Conservation (phyloP, 1,140 invertebrate genomes). For the Anastatus disparis region DNA sequence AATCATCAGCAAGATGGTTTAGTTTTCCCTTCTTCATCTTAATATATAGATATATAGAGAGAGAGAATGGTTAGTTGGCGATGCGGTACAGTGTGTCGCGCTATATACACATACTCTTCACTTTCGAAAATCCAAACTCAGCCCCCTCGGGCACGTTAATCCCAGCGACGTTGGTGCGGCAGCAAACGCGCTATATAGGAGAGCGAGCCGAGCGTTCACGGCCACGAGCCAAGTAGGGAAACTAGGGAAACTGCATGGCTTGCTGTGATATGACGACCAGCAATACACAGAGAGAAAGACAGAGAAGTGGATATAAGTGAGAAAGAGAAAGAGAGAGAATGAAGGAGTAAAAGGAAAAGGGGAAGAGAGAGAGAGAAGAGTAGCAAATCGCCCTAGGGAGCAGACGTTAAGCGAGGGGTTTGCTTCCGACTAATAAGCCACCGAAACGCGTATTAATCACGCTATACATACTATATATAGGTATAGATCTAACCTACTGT, state of each 20-base stretch:
- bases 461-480: not conserved
- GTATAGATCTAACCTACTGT: too few species aligned
- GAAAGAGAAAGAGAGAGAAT: conserved; percentile 31
- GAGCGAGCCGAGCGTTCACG: not conserved
- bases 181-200: too few species aligned
- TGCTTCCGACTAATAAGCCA: conserved; percentile 32
- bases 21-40: not conserved
- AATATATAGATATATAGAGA: too few species aligned
- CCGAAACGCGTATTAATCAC: conserved; percentile 27
- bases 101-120: too few species aligned
- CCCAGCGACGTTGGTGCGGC: not conserved
- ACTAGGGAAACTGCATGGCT: not conserved
- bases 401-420: conserved; percentile 31
- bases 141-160: conserved; percentile 27
- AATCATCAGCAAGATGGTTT: conserved; percentile 9
- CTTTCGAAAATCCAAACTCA: conserved; percentile 31
- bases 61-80: too few species aligned
- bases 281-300: too few species aligned
- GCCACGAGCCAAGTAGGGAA: conserved; percentile 8
- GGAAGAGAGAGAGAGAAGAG: not conserved
- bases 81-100: too few species aligned
- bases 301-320: conserved; percentile 9
- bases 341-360: not conserved
- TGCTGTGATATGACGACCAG: conserved; percentile 17
- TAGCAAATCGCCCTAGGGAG: conserved; percentile 22